Base-by-base conservation (phyloP, 2,797 vertebrate species). In the Halcyon leucocephala region DNA sequence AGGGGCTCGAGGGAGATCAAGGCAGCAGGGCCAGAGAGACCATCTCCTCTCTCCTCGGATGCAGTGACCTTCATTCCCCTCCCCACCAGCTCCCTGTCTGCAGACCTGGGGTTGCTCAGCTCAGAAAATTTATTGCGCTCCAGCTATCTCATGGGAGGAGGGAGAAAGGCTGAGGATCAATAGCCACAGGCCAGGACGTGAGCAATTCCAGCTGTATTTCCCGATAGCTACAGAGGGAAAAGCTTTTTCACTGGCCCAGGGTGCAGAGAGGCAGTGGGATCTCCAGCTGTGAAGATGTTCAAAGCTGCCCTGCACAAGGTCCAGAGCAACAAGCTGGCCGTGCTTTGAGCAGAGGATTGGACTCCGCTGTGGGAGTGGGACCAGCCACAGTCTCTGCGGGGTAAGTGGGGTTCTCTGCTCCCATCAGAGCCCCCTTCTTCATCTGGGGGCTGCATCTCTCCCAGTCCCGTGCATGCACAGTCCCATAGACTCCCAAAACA, bases 301-400 rank as follows among this genome's bases (percentile, higher is more conserved):
- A 67, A 20, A 82, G n/a, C 71, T 72, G 49, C 10, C 29, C 62
- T 66, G 70, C 13, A 26, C 0, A 0, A 69, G 44, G 28, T 26
- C 49, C 31, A 48, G 58, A 61, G 21, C 33, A 67, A 42, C 28
- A 31, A 0, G 0, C 9, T 48, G 71, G 16, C 29, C 6, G 2
- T 8, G 33, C 25, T 64, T 55, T 60, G 70, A 54, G 28, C 14
- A 6, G 35, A 39, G 20, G 4, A 2, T 28, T 70, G 33, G 33
- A 42, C 31, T 74, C 37, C 0, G 1, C 42, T 37, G 4, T n/a
- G 41, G 51, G 22, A 44, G 12, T 48, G 52, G 78, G 41, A 82
- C 22, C 31, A 74, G 41, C n/a, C 2, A 3, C 8, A 21, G 51
- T 17, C 26, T 11, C 28, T 1, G 1, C 2, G 15, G 48, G 26